A percentile compares a stretch with the other conserved stretches of the same genome.
Conservation (phyloP, 2,888 invertebrate species). For the Tachina grossa region DNA sequence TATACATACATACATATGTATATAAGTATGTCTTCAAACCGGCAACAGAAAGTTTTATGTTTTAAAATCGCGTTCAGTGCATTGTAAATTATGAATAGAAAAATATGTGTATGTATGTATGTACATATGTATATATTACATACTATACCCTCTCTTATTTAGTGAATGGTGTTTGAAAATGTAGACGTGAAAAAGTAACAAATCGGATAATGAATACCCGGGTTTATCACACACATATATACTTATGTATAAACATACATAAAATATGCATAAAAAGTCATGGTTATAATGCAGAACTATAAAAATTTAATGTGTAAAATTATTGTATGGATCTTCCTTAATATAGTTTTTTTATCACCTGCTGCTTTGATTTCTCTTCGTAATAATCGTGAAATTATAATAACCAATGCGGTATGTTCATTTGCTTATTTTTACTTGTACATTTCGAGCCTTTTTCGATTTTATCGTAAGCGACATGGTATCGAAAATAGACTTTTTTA, state of each 20-base stretch:
- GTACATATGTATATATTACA: background rate
- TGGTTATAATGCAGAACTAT: constrained; percentile 12
- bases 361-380: constrained; percentile 69
- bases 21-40: no score
- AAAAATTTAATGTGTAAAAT: constrained; percentile 2
- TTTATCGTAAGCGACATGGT: no score
- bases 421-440: background rate
- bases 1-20: no score
- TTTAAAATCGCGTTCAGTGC: background rate
- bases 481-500: no score
- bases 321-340: constrained; percentile 9
- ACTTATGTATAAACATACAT: background rate
- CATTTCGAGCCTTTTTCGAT: no score
- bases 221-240: background rate
- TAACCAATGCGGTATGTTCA: constrained; percentile 81
- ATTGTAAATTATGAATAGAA: background rate
- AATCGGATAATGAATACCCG: no score
- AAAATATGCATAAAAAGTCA: background rate
- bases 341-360: constrained; percentile 6
- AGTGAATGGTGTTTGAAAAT: no score
- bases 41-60: no score
- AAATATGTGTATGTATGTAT: background rate
- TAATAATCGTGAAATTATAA: constrained; percentile 80
- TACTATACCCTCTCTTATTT: background rate
- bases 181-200: no score